Conservation (phyloP, 2,888 invertebrate species). For the Selenia dentaria region DNA sequence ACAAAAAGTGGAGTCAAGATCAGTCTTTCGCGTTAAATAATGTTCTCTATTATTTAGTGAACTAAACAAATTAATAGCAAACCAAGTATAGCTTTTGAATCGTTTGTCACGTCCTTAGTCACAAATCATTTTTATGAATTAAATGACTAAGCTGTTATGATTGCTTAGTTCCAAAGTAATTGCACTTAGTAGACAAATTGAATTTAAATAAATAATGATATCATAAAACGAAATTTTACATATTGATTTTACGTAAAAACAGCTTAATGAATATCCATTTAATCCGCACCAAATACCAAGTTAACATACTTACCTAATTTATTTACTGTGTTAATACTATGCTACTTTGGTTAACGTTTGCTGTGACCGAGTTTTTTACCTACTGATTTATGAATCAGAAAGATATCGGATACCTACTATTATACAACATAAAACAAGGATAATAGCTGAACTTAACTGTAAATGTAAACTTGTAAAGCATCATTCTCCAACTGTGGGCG, state of each 20-base stretch:
- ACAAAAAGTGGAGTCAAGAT: no score
- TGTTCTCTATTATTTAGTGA: slow-evolving; percentile 35
- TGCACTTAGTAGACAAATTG: no score
- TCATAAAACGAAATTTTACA: neutral
- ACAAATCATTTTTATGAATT: slow-evolving; percentile 11
- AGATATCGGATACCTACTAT: slow-evolving; percentile 29
- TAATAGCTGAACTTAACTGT: slow-evolving; percentile 39
- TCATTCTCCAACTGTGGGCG: slow-evolving; percentile 43
- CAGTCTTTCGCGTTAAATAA: slow-evolving; percentile 38
- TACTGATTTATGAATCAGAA: slow-evolving; percentile 28
- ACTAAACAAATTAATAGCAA: slow-evolving; percentile 16
- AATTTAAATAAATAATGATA: slow-evolving; percentile 13
- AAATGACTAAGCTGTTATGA: slow-evolving; percentile 14
- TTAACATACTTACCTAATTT: no score
- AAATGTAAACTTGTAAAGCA: slow-evolving; percentile 31
- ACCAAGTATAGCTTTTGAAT: slow-evolving; percentile 17
- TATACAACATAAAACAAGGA: slow-evolving; percentile 33
- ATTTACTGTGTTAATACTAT: neutral
- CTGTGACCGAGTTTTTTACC: slow-evolving; percentile 23
- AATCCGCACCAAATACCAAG: no score
- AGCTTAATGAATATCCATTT: neutral
- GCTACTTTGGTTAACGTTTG: neutral
- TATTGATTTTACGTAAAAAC: neutral
- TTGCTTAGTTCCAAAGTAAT: neutral
- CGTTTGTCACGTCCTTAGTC: slow-evolving; percentile 20